Base-by-base conservation (phyloP, 2,113 vertebrate genomes). In the Myotis davidii region DNA sequence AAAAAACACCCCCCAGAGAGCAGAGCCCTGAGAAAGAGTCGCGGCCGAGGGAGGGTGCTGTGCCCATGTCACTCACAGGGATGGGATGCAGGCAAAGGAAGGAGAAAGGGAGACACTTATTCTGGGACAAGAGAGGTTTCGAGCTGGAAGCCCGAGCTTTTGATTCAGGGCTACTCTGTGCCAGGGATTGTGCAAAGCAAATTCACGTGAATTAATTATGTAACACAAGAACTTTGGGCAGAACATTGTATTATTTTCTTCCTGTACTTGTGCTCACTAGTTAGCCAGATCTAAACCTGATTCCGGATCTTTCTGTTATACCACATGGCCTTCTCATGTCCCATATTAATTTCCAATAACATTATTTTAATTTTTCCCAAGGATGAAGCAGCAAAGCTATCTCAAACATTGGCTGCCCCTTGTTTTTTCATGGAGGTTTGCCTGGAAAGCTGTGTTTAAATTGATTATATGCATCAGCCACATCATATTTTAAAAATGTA, bases 201-300 rank as follows among this genome's bases (percentile, higher is more conserved):
- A 34, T 37, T 87, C n/a, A 77, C 1, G 1, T 45, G 21, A 45
- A 61, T 23, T 42, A 45, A 14, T 34, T 37, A 2, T 67, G 42
- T 1, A 70, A n/a, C 29, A 84, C 0, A 27, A 17, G 29, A 9
- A 29, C 25, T 77, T 39, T 50, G 64, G 45, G 14, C 39, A 92
- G 86, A 92, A 74, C 16, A 64, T 29, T 52, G 64, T 78, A 16
- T 85, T 59, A 52, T 21, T 89, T 74, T 94, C 77, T 69, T 92
- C 39, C 5, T 0, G 45, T 9, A 1, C 9, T 9, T 1, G 5
- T 29, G 34, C 45, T 86, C 42, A 54, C 73, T n/a, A 5, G 0
- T 76, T 6, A 20, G 23, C n/a, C 76, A 69, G 14, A 78, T 17
- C 21, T 39, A 85, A 73, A 52, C 10, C n/a, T 29, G 18, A 79